These are phyloP conservation scores for Anguilla japonica DNA, from an alignment of 2,113 vertebrate species.

Conservation along the genomic window DNA sequence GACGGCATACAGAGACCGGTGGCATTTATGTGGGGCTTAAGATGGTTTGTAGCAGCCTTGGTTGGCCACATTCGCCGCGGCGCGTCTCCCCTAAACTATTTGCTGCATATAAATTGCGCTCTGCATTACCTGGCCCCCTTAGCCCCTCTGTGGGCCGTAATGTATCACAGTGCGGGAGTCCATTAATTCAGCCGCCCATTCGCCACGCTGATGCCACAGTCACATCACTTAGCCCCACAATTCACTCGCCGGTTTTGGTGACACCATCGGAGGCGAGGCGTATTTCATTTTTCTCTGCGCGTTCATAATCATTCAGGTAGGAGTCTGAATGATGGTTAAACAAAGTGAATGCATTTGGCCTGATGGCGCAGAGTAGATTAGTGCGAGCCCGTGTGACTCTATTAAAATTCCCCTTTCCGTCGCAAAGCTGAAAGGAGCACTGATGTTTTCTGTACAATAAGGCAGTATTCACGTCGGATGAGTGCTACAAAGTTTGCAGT, in stretches of 20 bases:
- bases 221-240: not conserved
- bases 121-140: conserved; percentile 16
- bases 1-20: conserved; percentile 12
- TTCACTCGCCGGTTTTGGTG: not conserved
- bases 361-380: not conserved
- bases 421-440: not conserved
- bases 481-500: not conserved
- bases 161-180: not conserved
- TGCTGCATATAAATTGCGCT: conserved; percentile 13
- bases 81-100: not conserved
- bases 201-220: not conserved
- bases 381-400: not conserved
- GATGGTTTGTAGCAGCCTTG: not conserved
- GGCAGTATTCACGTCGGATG: not conserved
- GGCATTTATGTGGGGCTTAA: conserved; percentile 24
- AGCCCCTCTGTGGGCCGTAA: not conserved
- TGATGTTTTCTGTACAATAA: not conserved
- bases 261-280: not conserved
- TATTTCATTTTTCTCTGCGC: not conserved
- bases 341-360: not conserved
- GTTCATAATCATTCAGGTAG: not conserved
- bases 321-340: conserved; percentile 3
- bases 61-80: not conserved
- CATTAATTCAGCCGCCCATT: conserved; percentile 12
- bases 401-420: not conserved